A percentile compares a stretch with the other conserved stretches of the same genome.
Conservation (phyloP, 2,888 invertebrate genomes). For the Drosophila pullipes region DNA sequence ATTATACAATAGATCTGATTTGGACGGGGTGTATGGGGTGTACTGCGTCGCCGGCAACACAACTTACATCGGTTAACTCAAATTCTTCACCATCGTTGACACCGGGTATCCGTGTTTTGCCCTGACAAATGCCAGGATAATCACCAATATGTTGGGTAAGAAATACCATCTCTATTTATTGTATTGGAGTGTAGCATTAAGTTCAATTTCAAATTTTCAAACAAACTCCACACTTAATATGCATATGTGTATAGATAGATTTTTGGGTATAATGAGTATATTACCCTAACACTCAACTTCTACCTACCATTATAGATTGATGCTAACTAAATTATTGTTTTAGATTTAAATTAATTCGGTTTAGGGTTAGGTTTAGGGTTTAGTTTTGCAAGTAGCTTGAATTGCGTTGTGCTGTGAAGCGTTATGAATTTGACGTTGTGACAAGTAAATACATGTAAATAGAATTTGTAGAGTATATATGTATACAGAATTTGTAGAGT, state of each 20-base stretch:
- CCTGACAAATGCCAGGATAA: slow-evolving; percentile 97
- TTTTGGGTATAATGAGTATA: slow-evolving; percentile 28
- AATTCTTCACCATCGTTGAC: slow-evolving; percentile 97
- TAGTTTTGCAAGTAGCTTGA: slow-evolving; percentile 31
- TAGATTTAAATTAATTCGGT: slow-evolving; percentile 38
- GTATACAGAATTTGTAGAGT: slow-evolving; percentile 2
- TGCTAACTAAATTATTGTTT: slow-evolving; percentile 25
- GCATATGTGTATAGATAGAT: slow-evolving; percentile 9
- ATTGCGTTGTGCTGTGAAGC: slow-evolving; percentile 42
- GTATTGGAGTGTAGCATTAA: slow-evolving; percentile 47
- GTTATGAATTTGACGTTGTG: slow-evolving; percentile 56
- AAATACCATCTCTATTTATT: slow-evolving; percentile 90
- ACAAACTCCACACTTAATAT: slow-evolving; percentile 22
- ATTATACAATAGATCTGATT: slow-evolving; percentile 61
- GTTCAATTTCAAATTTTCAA: slow-evolving; percentile 23
- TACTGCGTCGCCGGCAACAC: slow-evolving; percentile 58
- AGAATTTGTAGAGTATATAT: not conserved
- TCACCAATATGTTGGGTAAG: slow-evolving; percentile 93
- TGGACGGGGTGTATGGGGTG: slow-evolving; percentile 21
- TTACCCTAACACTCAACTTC: slow-evolving; percentile 19
- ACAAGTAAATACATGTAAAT: slow-evolving; percentile 27
- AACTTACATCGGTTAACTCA: slow-evolving; percentile 94
- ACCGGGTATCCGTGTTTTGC: slow-evolving; percentile 97
- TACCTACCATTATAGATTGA: slow-evolving; percentile 22
- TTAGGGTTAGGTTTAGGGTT: slow-evolving; percentile 34